Base-by-base conservation (phyloP, 2,888 invertebrate species). In the Branchinecta sandiegonensis region DNA sequence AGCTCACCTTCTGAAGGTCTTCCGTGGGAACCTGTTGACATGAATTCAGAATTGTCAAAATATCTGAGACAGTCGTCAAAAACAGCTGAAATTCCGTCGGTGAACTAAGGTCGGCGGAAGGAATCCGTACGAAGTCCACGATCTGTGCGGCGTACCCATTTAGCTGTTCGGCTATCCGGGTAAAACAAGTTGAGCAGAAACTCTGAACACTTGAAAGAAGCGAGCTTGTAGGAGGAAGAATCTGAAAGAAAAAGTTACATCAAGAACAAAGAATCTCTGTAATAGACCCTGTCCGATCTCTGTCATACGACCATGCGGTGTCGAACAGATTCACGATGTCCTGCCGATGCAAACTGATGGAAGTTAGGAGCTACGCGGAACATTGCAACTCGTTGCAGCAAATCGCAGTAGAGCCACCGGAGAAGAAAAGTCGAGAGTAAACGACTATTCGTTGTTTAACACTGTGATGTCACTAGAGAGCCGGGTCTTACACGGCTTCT, bases 1-100 rank as follows among this genome's bases (percentile, higher is more conserved):
- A 56, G 9, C 56, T 56, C 17, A 56, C 56, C 56, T 56, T 56
- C 14, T 17, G 56, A 56, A 56, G 8, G n/a, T 56, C 56, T n/a
- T 56, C 56, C n/a, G n/a, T 8, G 17, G 56, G 56, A 8, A 56
- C 56, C 17, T 56, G 56, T 56, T 56, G 14, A n/a, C 14, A 56
- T 9, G 56, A n/a, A 56, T 17, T 56, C 56, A 56, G 17, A 8
- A 17, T 14, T 17, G 14, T 14, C 10, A 56, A 17, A 14, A 56
- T 17, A 56, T n/a, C n/a, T 14, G 56, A 56, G 17, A 56, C n/a
- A 1, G 56, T 14, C n/a, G 56, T 14, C 8, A 56, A 17, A 10
- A 56, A 56, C 56, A 56, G 17, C 56, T 14, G 1, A 9, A 14
- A 56, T 10, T 56, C 56, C 17, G 56, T n/a, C n/a, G 56, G 56